phyloP scores from a whole-genome alignment of 2,797 vertebrate genomes.

The Bryconaethiops microstoma region DNA sequence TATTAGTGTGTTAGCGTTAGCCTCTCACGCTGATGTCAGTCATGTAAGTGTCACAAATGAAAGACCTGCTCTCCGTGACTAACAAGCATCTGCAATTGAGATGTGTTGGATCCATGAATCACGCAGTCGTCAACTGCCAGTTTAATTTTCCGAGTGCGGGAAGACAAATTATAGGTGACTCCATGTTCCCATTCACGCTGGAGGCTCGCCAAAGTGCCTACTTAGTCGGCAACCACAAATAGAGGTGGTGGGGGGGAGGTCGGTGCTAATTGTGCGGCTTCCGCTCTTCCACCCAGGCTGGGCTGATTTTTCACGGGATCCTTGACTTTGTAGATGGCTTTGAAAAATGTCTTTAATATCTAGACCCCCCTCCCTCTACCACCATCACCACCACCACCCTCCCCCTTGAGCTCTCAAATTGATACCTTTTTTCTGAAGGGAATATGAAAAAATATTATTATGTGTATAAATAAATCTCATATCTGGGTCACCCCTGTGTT shows the following conservation, averaged over 20 bases:
- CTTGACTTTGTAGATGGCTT: slow-evolving; percentile 50
- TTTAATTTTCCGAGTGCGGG: slow-evolving; percentile 68
- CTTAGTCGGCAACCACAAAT: slow-evolving; percentile 71
- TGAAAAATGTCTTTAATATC: slow-evolving; percentile 55
- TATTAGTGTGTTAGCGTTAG: not conserved
- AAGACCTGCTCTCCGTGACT: slow-evolving; percentile 64
- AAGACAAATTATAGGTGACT: slow-evolving; percentile 77
- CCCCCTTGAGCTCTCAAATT: slow-evolving; percentile 33
- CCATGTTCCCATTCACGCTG: slow-evolving; percentile 64
- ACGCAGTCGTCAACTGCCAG: slow-evolving; percentile 71
- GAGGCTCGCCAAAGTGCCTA: slow-evolving; percentile 61
- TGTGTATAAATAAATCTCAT: slow-evolving; percentile 51
- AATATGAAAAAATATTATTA: slow-evolving; percentile 44
- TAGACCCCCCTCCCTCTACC: not conserved
- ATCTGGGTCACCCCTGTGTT: slow-evolving; percentile 79
- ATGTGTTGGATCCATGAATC: slow-evolving; percentile 70
- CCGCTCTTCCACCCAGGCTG: slow-evolving; percentile 8
- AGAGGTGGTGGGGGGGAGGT: slow-evolving; percentile 61
- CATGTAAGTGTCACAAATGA: slow-evolving; percentile 48
- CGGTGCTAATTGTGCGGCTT: slow-evolving; percentile 67
- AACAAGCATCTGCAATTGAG: slow-evolving; percentile 66
- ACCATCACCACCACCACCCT: too few relatives aligned
- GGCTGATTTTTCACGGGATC: slow-evolving; percentile 34
- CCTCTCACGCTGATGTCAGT: slow-evolving; percentile 26
- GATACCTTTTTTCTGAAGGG: slow-evolving; percentile 43